Base-by-base conservation (phyloP, 2,113 vertebrate genomes). In the Scomber japonicus region DNA sequence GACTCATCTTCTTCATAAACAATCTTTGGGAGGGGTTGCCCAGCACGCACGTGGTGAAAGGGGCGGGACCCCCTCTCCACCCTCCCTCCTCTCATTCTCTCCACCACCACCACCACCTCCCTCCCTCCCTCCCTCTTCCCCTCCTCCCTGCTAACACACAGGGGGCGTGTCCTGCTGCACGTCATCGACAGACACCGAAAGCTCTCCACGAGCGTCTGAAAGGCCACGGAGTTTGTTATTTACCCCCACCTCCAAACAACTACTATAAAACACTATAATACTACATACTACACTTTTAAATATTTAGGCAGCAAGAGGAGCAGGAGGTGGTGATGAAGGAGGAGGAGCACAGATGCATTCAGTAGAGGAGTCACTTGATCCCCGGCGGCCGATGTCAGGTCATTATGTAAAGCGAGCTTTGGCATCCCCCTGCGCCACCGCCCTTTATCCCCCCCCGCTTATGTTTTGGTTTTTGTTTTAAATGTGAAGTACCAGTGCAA, bases 21-120 rank as follows among this genome's bases (percentile, higher is more conserved):
- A 65, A 90, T 88, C 92, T 93, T 53, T 84, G 92, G 83, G 82
- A 85, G 90, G 94, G 81, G 87, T 88, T 88, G 93, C 88, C 92
- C 84, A 17, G 88, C 88, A 82, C 84, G 95, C 96, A 96, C 96
- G 94, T 96, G 96, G 95, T 92, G 87, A 76, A 81, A 51, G 57
- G 72, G 93, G 93, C 73, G 89, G 91, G 11, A n/a, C 35, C 35
- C 35, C 6, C 35, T 9, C 1, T 40, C 35, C 35, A 27, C 9
- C 35, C 35, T 8, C 35, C 35, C 35, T 40, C 35, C 35, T 40
- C 35, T 21, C 21, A 21, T 21, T 21, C 21, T 21, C 21, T 21
- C 21, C 21, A 21, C 21, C 21, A 21, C 21, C 21, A 21, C 21
- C 21, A 21, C 35, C n/a, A n/a, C n/a, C n/a, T n/a, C n/a, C n/a